Evolutionary conservation across 2,888 invertebrate species (phyloP), one percentile per base, ranked within the genome.

Genomic region (Halictus quadricinctus): DNA sequence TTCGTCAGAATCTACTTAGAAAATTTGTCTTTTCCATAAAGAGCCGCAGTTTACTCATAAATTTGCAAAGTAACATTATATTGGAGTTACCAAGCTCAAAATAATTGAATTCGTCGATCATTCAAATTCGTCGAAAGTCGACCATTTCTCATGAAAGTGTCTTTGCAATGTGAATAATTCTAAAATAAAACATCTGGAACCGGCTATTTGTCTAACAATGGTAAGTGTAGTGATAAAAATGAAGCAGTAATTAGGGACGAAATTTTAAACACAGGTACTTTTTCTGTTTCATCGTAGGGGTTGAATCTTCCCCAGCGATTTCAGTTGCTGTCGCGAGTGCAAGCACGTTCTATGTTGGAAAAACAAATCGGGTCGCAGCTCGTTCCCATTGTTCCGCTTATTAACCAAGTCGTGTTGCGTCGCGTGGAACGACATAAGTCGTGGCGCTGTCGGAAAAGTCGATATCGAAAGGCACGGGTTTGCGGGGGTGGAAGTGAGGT

Each of bases 381-480:
- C 21, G 36, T n/a, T 72, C 72, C 73, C 76, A 41, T 74, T 46
- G 64, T 76, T 50, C 77, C 77, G 64, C 66, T 85, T 80, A 82
- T 82, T 75, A 81, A 66, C 75, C 50, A 76, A 85, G 80, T 76
- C 79, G 77, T 79, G 82, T 79, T 83, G 70, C 75, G 66, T 85
- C 72, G 73, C 54, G 74, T 60, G 43, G 64, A 66, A 75, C 80
- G 75, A 87, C 87, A 76, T 87, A 90, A 90, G 88, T 89, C 86
- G 87, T 78, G 82, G 82, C 79, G 72, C 70, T 80, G 80, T 85
- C 84, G 86, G 85, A 89, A 90, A 90, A 88, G 90, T 90, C 90
- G 89, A 90, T 90, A 90, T 90, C 89, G 90, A 88, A 84, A 87
- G 84, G 83, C 80, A 85, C 82, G 81, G 76, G 81, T 76, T 48